phyloP scores from a whole-genome alignment of 1,140 invertebrate species.

The Drosophila repleta region DNA sequence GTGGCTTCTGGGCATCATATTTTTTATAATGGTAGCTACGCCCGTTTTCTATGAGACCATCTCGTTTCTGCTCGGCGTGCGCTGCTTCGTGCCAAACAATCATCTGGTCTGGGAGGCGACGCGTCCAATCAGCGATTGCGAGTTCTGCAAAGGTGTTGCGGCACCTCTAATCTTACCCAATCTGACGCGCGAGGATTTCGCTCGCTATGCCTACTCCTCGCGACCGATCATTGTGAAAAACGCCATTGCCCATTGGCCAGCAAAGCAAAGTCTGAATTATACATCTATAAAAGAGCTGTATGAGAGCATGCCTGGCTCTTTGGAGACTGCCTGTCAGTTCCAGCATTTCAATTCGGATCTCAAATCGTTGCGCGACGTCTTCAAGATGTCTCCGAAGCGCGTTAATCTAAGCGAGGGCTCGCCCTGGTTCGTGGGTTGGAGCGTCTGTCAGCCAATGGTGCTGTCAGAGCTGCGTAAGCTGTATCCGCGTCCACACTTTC shows the following conservation, averaged over 20 bases:
- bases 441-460: conserved; percentile 93
- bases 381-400: conserved; percentile 89
- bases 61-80: conserved; percentile 84
- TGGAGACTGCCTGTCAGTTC: conserved; percentile 94
- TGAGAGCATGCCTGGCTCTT: conserved; percentile 86
- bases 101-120: conserved; percentile 94
- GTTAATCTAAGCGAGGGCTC: conserved; percentile 86
- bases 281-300: conserved; percentile 92
- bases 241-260: conserved; percentile 91
- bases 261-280: conserved; percentile 88
- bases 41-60: conserved; percentile 74
- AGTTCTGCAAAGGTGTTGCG: conserved; percentile 86
- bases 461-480: conserved; percentile 90
- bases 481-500: conserved; percentile 93
- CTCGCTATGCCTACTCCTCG: conserved; percentile 90
- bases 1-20: conserved; percentile 75
- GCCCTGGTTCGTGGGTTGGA: conserved; percentile 97
- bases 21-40: conserved; percentile 77
- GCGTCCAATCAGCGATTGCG: conserved; percentile 91
- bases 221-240: conserved; percentile 92
- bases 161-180: conserved; percentile 88
- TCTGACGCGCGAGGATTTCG: conserved; percentile 88
- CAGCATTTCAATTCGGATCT: conserved; percentile 95
- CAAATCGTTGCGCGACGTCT: conserved; percentile 90
- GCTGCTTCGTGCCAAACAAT: conserved; percentile 92